Percentiles rank a stretch among this genome's conserved stretches.
Conservation (phyloP, 1,140 invertebrate genomes). For the Cephus cinctus region DNA sequence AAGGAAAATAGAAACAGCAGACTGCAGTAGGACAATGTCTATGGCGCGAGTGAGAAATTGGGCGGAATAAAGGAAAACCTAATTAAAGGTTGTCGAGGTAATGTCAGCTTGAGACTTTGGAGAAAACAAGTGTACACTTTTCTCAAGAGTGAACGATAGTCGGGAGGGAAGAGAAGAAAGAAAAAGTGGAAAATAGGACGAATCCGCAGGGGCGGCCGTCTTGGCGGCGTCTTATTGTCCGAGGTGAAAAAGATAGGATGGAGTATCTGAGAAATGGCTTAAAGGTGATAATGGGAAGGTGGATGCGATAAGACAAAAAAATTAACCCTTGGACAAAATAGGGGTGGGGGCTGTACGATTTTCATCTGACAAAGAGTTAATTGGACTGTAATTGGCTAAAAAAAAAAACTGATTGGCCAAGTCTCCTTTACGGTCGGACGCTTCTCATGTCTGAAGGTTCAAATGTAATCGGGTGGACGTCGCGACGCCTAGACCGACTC, state of each 20-base stretch:
- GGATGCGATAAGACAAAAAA: background rate
- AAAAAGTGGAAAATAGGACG: background rate
- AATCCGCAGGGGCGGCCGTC: no score
- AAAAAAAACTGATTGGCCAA: constrained; percentile 8
- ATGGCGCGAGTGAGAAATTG: no score
- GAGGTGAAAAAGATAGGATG: no score
- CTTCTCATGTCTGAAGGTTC: no score
- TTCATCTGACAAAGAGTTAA: constrained; percentile 16
- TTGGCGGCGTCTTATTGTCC: no score
- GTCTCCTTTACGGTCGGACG: constrained; percentile 7
- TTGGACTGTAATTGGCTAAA: constrained; percentile 19
- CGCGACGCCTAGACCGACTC: no score
- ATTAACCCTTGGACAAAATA: constrained; percentile 1
- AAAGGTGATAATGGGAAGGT: background rate
- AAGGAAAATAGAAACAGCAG: constrained; percentile 7
- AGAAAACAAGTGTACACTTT: constrained; percentile 9
- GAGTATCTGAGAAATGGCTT: no score
- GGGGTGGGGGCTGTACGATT: no score
- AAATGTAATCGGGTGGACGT: no score
- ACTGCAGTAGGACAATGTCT: no score
- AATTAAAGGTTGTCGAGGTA: constrained; percentile 14
- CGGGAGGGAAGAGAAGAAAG: background rate
- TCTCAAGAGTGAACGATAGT: background rate
- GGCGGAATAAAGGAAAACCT: constrained; percentile 15
- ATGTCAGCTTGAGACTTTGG: constrained; percentile 8